Evolutionary conservation across 2,113 vertebrate genomes (phyloP), one percentile per base, ranked within the genome.

Genomic region (Cervus canadensis): DNA sequence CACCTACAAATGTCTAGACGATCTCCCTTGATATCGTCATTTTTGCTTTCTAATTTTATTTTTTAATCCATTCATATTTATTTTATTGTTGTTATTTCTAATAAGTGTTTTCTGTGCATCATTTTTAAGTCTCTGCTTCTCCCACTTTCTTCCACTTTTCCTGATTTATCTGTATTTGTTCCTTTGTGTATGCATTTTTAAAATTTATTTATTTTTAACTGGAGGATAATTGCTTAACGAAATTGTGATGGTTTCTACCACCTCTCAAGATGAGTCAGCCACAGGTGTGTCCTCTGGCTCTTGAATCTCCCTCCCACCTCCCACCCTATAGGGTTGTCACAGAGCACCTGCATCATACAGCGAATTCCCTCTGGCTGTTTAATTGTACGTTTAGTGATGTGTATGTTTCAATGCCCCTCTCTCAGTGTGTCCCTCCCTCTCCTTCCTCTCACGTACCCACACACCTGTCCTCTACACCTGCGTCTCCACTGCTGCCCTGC

Each of bases 351-450:
- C n/a, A 36, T 71, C 8, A 2, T 9, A 5, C n/a, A 36, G 8
- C n/a, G 21, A 21, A 36, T 71, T 5, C 4, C 64, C n/a, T 11
- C 17, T 11, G 17, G 64, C 16, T 36, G 1, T 10, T 71, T 36
- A 36, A 19, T 21, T 36, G 4, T 10, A 0, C 17, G 2, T 5
- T 11, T 10, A 8, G 17, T n/a, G 5, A 10, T 21, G n/a, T 0
- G 2, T 19, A 11, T 5, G 17, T 21, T 71, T 36, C 4, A 9
- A 36, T 21, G 17, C 64, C 21, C 1, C 17, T 10, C 33, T 67
- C 64, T 67, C 64, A 5, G 4, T 1, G 4, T 9, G n/a, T 9
- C 64, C 9, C 33, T n/a, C 8, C n/a, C 17, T 10, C 33, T 19
- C 33, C 64, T 71, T 5, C 64, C 17, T 10, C 64, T 71, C 33